Evolutionary conservation across 2,888 invertebrate genomes (phyloP), one percentile per base, ranked within the genome.

Genomic region (Tetropium fuscum): DNA sequence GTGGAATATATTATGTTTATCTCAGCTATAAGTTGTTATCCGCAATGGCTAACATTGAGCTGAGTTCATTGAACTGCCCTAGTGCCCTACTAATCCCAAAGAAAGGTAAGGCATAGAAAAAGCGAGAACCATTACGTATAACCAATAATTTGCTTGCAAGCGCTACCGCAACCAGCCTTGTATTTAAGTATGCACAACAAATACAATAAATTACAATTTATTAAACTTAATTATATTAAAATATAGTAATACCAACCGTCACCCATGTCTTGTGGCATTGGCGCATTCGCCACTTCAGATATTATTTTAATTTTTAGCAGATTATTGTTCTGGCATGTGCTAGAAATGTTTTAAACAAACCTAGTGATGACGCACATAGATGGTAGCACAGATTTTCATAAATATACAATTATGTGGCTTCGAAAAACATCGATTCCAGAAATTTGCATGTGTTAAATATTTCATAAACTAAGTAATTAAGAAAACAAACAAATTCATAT

Each of bases 1-100:
- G 5, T 0, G 3, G n/a, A 36, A 36, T 36, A 36, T 8, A 7
- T 36, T 2, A 36, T 4, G 6, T 2, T 5, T 15, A 18, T 36
- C 32, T 16, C 32, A 30, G 45, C 18, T 45, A 43, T 20, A 20
- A 45, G 16, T 16, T n/a, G 7, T 30, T 8, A 18, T 30, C 11
- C 16, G 25, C 58, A 40, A 45, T 45, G 18, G 38, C 49, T 53
- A 61, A 65, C 71, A 68, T 65, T 70, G 70, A 71, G n/a, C n/a
- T n/a, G 74, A 78, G 80, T 76, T 79, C 79, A 73, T 69, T 77
- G 80, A 80, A 77, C 80, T 78, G 80, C 75, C 80, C 80, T 78
- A 80, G 75, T 80, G 78, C 78, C 80, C 81, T 79, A 81, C 78
- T 79, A 79, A 80, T 72, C 78, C 72, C 70, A 75, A 79, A 79